Percentiles rank a stretch among this genome's conserved stretches.
Evolutionary conservation across 1,140 invertebrate species (phyloP).

Genomic region (Trachelipus rathkii): DNA sequence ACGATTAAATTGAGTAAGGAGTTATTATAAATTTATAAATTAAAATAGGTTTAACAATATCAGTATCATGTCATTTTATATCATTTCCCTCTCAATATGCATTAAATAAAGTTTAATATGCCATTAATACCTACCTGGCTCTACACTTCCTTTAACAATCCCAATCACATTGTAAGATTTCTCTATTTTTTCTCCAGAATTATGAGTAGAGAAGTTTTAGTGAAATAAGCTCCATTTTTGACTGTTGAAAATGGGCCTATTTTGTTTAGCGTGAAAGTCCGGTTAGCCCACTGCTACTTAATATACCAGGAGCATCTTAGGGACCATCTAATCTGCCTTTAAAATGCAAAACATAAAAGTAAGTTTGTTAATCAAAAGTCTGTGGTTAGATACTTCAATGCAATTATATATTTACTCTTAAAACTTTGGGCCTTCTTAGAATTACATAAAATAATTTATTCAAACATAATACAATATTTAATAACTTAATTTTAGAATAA

Average conservation of each 20-base stretch:
- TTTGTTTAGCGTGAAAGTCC: conserved; percentile 52
- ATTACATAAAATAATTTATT: no score
- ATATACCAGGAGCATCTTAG: conserved; percentile 48
- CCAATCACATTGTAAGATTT: conserved; percentile 47
- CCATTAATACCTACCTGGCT: conserved; percentile 30
- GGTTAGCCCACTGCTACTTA: conserved; percentile 56
- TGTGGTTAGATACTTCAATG: neutral
- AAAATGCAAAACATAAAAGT: no score
- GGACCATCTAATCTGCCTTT: conserved; percentile 46
- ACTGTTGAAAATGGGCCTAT: conserved; percentile 49
- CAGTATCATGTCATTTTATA: neutral
- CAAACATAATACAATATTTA: no score
- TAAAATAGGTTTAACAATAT: no score
- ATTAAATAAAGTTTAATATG: no score
- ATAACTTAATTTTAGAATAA: no score
- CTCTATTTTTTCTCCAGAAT: conserved; percentile 36
- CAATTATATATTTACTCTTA: no score
- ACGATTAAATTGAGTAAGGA: conserved; percentile 42
- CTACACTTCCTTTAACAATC: conserved; percentile 46
- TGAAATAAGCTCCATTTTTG: neutral
- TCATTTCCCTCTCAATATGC: no score
- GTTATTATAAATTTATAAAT: no score
- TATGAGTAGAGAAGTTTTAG: neutral
- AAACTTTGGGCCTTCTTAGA: no score
- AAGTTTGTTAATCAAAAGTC: neutral